Evolutionary conservation across 2,888 invertebrate species (phyloP), one percentile per base, ranked within the genome.

Genomic region (Embidobia sp.): DNA sequence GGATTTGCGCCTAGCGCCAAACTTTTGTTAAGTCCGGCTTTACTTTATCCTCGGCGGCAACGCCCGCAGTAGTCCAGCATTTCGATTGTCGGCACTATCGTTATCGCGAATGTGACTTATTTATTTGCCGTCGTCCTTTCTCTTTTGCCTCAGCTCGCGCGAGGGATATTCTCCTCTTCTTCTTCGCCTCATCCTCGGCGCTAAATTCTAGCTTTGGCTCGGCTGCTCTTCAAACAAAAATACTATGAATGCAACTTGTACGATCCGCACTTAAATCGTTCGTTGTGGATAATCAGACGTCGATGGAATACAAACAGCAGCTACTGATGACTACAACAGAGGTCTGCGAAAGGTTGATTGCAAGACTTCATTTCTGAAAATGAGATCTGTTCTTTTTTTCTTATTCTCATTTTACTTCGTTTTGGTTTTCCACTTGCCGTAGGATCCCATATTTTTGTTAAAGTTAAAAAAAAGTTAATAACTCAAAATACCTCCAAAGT

Each of bases 21-120:
- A 74, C 78, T 78, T 78, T 78, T 78, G 74, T 78, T 75, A 78
- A 78, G 78, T 78, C 73, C 74, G 55, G 72, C 72, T 77, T 77
- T 77, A 66, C 77, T 77, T 76, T 76, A 74, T 79, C 74, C 70
- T 57, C 70, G 73, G 70, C 57, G 67, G 75, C 77, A 53, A 35
- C 49, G 53, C 79, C 72, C 73, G 69, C 53, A 64, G 49, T 59
- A 53, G 59, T 49, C 51, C 69, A 29, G 37, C 63, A 46, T 76
- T 69, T 73, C 76, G 70, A 76, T 77, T 79, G 73, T 79, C 73
- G 75, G 51, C 79, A 61, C 76, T 74, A 48, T 70, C 74, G 74
- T 74, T 76, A 76, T 77, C 79, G 64, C 73, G 63, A 59, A 77
- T 76, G 70, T 75, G 73, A 78, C 75, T 75, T 77, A 74, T 78